Percentiles rank a stretch among this genome's conserved stretches.
Evolutionary conservation across 2,797 vertebrate genomes (phyloP).

Genomic region (Cottoperca gobio): DNA sequence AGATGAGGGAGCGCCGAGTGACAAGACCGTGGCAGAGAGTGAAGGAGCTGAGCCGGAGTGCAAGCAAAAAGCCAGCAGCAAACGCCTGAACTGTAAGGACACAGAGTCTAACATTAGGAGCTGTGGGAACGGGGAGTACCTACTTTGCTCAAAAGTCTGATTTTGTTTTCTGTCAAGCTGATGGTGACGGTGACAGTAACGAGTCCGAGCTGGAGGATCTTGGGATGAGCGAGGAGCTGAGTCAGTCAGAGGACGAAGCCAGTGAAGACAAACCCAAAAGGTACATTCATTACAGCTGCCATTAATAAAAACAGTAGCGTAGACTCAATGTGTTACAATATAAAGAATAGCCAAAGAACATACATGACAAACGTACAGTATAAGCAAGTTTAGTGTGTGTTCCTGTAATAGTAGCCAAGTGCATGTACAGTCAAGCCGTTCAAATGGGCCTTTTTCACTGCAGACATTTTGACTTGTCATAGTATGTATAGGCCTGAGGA

Average conservation of each 20-base stretch:
- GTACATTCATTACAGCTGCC: conserved; percentile 34
- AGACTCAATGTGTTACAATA: too few species aligned
- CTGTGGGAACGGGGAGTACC: not conserved
- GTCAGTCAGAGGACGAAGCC: conserved; percentile 87
- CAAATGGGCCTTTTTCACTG: too few species aligned
- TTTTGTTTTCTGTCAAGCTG: conserved; percentile 54
- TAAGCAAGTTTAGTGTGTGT: not conserved
- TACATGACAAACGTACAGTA: too few species aligned
- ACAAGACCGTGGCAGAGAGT: conserved; percentile 67
- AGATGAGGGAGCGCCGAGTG: conserved; percentile 84
- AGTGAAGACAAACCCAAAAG: conserved; percentile 50
- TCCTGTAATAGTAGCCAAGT: not conserved
- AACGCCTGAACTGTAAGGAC: conserved; percentile 64
- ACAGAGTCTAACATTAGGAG: not conserved
- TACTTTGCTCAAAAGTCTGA: conserved; percentile 17
- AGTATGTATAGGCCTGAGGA: too few species aligned
- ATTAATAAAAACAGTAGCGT: too few species aligned
- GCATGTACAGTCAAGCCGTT: not conserved
- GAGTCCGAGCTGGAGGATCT: conserved; percentile 79
- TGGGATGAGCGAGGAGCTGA: conserved; percentile 84
- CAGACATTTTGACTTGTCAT: too few species aligned
- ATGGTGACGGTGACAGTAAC: conserved; percentile 76
- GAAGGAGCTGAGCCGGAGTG: conserved; percentile 9
- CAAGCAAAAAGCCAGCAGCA: conserved; percentile 79
- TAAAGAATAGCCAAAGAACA: too few species aligned